These are phyloP conservation scores for Drymodes brunneopygia DNA, from an alignment of 2,113 vertebrate genomes.

Conservation along the genomic window DNA sequence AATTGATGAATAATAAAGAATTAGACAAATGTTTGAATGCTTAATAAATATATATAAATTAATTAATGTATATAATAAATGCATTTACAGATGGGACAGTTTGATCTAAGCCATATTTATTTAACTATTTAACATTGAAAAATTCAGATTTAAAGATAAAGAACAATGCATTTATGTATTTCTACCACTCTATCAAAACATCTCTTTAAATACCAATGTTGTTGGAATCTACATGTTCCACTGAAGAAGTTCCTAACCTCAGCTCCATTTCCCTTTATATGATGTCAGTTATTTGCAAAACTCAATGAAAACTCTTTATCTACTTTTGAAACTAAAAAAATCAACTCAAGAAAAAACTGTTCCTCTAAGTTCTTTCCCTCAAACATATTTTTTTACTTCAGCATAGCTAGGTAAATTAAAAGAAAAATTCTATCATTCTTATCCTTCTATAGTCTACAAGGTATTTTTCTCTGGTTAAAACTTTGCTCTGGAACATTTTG, in stretches of 20 bases:
- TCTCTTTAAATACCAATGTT: not conserved
- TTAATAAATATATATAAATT: not conserved
- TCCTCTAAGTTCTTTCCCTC: not conserved
- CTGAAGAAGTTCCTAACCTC: not conserved
- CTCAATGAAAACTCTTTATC: not conserved
- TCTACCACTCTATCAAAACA: not conserved
- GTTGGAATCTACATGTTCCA: not conserved
- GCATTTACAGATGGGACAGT: not conserved
- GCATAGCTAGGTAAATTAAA: not conserved
- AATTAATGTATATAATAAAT: not conserved
- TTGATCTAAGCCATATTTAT: not conserved
- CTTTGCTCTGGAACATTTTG: not conserved
- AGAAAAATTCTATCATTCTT: not conserved
- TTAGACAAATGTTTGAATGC: not conserved
- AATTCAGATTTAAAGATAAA: not conserved
- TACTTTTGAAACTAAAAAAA: not conserved
- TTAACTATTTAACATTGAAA: not conserved
- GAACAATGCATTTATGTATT: not conserved
- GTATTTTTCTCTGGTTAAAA: not conserved
- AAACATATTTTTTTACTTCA: not conserved
- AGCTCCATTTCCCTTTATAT: not conserved
- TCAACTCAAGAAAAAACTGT: not conserved
- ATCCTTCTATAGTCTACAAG: accelerated
- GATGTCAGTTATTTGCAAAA: not conserved
- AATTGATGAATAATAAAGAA: not conserved